Conservation (phyloP, 1,140 invertebrate species). For the Drosophila quadrilineata region DNA sequence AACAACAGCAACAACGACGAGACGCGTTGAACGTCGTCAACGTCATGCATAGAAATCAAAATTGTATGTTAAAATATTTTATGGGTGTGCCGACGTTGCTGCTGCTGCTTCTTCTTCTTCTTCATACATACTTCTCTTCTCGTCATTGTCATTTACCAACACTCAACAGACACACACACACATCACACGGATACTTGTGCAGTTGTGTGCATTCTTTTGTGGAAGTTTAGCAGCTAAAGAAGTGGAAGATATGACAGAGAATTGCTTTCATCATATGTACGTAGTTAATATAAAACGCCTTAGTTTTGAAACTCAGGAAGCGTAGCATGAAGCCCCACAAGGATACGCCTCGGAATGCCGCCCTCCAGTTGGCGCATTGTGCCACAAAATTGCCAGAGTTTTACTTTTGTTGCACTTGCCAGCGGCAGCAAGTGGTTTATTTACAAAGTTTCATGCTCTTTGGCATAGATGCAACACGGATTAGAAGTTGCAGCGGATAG, state of each 20-base stretch:
- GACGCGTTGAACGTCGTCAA: background rate
- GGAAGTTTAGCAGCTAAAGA: background rate
- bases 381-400: too few relatives aligned
- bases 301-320: slow-evolving; percentile 6
- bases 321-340: slow-evolving; percentile 35
- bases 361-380: too few relatives aligned
- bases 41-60: slow-evolving; percentile 64
- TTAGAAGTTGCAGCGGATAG: too few relatives aligned
- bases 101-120: slow-evolving; percentile 5
- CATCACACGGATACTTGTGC: slow-evolving; percentile 8
- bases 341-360: slow-evolving; percentile 31
- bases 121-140: slow-evolving; percentile 15
- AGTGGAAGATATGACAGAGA: slow-evolving; percentile 6
- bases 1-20: slow-evolving; percentile 5
- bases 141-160: slow-evolving; percentile 36
- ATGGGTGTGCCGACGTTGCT: slow-evolving; percentile 36
- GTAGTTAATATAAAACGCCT: too few relatives aligned
- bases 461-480: too few relatives aligned
- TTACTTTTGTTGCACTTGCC: too few relatives aligned
- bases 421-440: too few relatives aligned
- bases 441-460: too few relatives aligned
- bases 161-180: slow-evolving; percentile 17
- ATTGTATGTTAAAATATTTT: slow-evolving; percentile 45
- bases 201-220: slow-evolving; percentile 27
- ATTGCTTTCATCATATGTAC: slow-evolving; percentile 38